Base-by-base conservation (phyloP, 2,888 invertebrate species). In the Ypsolopha sequella region DNA sequence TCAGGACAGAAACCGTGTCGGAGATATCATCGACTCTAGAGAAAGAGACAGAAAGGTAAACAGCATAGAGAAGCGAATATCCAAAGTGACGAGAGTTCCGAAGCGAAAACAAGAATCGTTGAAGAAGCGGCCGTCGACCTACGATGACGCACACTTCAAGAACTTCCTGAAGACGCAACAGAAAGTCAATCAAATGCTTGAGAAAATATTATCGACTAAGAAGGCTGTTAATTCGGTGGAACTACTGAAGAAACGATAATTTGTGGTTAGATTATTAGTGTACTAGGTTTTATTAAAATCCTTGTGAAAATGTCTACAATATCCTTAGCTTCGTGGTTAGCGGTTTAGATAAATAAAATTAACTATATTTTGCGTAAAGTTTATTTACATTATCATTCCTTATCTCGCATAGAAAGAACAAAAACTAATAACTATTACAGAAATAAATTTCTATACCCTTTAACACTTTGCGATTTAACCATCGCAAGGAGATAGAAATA, bases 151-250 rank as follows among this genome's bases (percentile, higher is more conserved):
- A 1, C 77, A 76, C 58, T 82, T 81, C 41, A 68, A 59, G 7
- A 76, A 77, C 52, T 78, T 85, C 52, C 51, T 85, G 9, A 73
- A 75, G 52, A 75, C 78, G 0, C 85, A 86, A 55, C 70, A 82
- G 56, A 82, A 79, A 58, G 84, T 85, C 0, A 84, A 79, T 11
- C 75, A 73, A 41, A 80, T 85, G 71, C 56, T 85, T 6, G 78
- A 78, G 52, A 73, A 60, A 53, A 72, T 80, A 56, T 60, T 85
- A 36, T 68, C 71, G 0, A 64, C 68, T 3, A 75, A 70, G 58
- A 70, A 89, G 89, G 13, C 11, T 48, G 34, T 36, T 10, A 48
- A 24, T 34, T 33, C 24, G 24, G 24, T 46, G 10, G 46, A 46
- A 11, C 34, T 24, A 10, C 6, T 46, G 6, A 46, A 46, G 33